Conservation (phyloP, 30 jellyfish, hydroid and myxozoan genomes). For the Phacellophora camtschatica region DNA sequence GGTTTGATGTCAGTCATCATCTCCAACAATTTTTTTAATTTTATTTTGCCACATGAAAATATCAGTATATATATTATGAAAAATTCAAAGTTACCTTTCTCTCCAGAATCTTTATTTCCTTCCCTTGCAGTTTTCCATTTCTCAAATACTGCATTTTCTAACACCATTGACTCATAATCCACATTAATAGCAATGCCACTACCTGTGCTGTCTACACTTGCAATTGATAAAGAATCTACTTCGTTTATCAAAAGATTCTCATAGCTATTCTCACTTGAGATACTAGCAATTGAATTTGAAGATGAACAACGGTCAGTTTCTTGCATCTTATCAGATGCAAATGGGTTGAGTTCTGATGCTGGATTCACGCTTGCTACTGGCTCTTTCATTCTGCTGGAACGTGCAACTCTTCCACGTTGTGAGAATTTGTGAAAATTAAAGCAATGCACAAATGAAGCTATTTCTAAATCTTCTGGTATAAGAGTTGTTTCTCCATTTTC, state of each 20-base stretch:
- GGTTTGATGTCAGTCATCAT: too few relatives aligned
- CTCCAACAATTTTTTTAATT: too few relatives aligned
- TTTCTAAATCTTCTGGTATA: conserved; percentile 8
- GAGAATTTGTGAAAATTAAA: conserved; percentile 33
- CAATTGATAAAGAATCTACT: background rate
- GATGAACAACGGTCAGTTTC: conserved; percentile 18
- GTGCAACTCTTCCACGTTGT: background rate
- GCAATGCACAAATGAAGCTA: conserved; percentile 9
- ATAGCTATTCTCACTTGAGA: background rate
- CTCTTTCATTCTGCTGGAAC: background rate
- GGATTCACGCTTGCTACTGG: background rate
- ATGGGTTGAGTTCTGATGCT: conserved; percentile 26
- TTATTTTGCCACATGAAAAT: too few relatives aligned
- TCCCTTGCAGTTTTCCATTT: too few relatives aligned
- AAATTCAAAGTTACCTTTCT: too few relatives aligned
- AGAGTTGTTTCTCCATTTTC: background rate
- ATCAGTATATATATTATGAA: too few relatives aligned
- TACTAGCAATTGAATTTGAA: background rate
- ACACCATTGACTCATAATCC: too few relatives aligned
- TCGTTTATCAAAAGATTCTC: background rate
- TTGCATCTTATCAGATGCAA: conserved; percentile 7
- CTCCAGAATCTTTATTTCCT: too few relatives aligned
- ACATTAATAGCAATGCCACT: too few relatives aligned
- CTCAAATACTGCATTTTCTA: too few relatives aligned
- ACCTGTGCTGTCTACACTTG: conserved; percentile 6